Base-by-base conservation (phyloP, 2,888 invertebrate genomes). In the Lapara coniferarum region DNA sequence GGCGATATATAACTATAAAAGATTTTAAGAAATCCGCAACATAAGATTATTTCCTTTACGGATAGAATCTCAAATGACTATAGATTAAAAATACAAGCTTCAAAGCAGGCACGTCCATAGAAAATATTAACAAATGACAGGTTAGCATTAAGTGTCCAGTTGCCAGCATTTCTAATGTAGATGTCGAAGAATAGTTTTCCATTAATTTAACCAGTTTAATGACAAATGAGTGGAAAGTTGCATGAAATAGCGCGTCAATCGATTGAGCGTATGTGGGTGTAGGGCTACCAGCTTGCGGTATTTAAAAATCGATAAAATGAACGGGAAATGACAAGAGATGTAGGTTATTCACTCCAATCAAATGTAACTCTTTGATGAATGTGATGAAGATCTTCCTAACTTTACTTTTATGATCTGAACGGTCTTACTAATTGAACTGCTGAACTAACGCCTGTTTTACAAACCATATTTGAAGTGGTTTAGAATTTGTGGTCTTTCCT, bases 201-300 rank as follows among this genome's bases (percentile, higher is more conserved):
- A 63, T 63, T 63, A 49, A 63, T 63, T 63, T 46, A 49, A 63
- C 63, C 63, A 19, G 63, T 49, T 63, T 44, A 49, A 63, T 63
- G 63, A 63, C 63, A 63, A 63, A 63, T 63, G 63, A 49, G 63
- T 49, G 63, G 63, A 63, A 49, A 63, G 63, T 19, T 49, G 63
- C 63, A 49, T 63, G 5, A 63, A 63, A 63, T 63, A 6, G 19
- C 19, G 12, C 46, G 63, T 63, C 63, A 63, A 63, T 63, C 37
- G 30, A 30, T 14, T 3, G 19, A 19, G 10, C 19, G 63, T 13
- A 49, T 19, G 63, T 63, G 63, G 63, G 63, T 63, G 63, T 19
- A 4, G 63, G 46, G 63, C 49, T 49, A 46, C 63, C 19, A 63
- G 46, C 1, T 49, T 10, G n/a, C 13, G 46, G 6, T 59, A 46